Conservation (phyloP, 2,797 vertebrate species). For the Pitangus sulphuratus region DNA sequence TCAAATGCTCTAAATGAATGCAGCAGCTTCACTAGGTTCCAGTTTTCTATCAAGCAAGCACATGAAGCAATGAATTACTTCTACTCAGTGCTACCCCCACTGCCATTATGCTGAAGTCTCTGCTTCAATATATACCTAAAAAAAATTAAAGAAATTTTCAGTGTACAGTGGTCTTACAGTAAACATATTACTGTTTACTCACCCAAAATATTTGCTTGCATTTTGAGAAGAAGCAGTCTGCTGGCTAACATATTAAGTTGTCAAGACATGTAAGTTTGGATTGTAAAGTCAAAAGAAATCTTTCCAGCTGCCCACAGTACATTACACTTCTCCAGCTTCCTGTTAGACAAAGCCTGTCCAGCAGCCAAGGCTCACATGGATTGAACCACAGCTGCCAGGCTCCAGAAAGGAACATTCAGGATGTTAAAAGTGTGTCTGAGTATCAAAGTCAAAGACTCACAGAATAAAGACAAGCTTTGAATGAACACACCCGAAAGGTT, state of each 20-base stretch:
- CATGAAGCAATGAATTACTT: neutral
- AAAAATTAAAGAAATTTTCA: neutral
- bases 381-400: neutral
- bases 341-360: neutral
- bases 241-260: neutral
- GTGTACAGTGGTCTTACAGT: too few species aligned
- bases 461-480: neutral
- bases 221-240: neutral
- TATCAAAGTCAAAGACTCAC: neutral
- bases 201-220: neutral
- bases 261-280: rapidly evolving
- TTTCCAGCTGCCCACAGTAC: neutral
- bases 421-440: neutral
- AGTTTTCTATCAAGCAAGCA: neutral
- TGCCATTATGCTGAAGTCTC: neutral
- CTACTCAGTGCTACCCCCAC: neutral
- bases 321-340: neutral
- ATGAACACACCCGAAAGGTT: neutral
- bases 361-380: rapidly evolving
- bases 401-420: neutral
- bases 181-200: neutral
- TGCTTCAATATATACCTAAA: neutral
- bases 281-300: neutral
- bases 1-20: neutral
- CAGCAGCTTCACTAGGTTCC: neutral